phyloP scores from a whole-genome alignment of 2,113 vertebrate genomes.

The Nematolebias whitei region DNA sequence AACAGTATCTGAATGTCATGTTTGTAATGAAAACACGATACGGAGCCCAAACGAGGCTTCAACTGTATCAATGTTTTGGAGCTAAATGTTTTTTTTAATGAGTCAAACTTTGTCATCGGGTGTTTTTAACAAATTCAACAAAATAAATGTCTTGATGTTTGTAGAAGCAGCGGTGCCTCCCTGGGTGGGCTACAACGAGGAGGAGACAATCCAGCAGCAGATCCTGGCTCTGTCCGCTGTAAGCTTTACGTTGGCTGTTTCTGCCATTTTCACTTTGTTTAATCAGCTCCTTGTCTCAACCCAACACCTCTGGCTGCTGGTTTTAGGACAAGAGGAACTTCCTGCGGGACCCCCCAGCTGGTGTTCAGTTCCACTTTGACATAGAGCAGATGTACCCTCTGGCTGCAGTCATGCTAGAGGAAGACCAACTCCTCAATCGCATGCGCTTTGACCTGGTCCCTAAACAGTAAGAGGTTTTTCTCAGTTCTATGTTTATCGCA shows the following conservation, averaged over 20 bases:
- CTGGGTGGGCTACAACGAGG: constrained; percentile 96
- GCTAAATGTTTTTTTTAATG: no score
- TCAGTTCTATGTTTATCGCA: neutral
- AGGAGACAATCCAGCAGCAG: constrained; percentile 97
- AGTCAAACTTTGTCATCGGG: no score
- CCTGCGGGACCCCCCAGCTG: constrained; percentile 71
- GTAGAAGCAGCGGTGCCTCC: constrained; percentile 92
- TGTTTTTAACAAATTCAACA: no score
- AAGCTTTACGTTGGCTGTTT: constrained; percentile 60
- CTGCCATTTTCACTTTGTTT: neutral
- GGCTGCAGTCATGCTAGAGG: constrained; percentile 74
- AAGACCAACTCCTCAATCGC: constrained; percentile 73
- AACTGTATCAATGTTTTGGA: no score
- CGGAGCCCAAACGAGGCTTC: no score
- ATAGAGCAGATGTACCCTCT: constrained; percentile 76
- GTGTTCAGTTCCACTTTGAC: constrained; percentile 75
- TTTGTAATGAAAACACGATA: no score
- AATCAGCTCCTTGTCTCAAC: neutral
- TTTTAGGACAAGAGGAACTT: constrained; percentile 75
- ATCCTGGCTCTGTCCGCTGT: constrained; percentile 96
- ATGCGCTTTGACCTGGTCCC: constrained; percentile 78
- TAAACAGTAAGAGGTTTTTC: constrained; percentile 61
- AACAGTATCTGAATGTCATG: no score
- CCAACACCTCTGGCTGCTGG: neutral
- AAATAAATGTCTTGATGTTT: constrained; percentile 7